Conservation (phyloP, 2,113 vertebrate species). For the Pluvianellus socialis region DNA sequence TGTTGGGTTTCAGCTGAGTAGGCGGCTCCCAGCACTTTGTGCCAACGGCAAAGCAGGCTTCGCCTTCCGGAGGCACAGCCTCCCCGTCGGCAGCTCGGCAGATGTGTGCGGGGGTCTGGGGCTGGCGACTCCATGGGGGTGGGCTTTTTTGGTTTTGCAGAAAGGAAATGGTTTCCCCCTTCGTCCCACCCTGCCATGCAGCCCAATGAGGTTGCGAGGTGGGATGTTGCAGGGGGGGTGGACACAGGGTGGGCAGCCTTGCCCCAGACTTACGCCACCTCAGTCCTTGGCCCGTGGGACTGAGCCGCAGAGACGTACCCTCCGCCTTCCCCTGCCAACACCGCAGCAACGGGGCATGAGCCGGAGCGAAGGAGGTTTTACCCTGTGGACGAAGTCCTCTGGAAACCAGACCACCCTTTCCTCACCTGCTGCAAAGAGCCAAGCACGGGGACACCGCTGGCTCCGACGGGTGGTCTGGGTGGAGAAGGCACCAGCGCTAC, state of each 20-base stretch:
- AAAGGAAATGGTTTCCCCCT: conserved; percentile 34
- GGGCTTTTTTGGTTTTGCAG: neutral
- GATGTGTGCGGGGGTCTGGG: conserved; percentile 15
- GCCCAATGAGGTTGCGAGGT: neutral
- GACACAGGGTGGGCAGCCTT: neutral
- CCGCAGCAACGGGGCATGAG: rapidly evolving
- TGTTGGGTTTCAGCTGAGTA: conserved; percentile 61
- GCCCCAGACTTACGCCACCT: neutral
- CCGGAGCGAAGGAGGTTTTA: rapidly evolving
- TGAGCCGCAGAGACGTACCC: neutral
- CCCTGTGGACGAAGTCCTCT: neutral
- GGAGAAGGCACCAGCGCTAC: neutral
- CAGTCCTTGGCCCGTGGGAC: rapidly evolving
- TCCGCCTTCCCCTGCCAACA: neutral
- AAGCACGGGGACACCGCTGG: rapidly evolving
- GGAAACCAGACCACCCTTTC: neutral
- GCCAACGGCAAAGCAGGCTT: conserved; percentile 46
- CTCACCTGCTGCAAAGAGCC: neutral
- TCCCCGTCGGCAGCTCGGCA: conserved; percentile 2
- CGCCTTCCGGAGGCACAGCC: conserved; percentile 55
- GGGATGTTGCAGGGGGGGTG: neutral
- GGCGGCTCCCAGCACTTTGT: conserved; percentile 24
- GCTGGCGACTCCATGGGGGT: neutral
- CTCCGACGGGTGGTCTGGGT: neutral
- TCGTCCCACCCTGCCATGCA: neutral